Base-by-base conservation (phyloP, 37 sponge, comb jelly and placozoan genomes). In the Halichondria panicea region DNA sequence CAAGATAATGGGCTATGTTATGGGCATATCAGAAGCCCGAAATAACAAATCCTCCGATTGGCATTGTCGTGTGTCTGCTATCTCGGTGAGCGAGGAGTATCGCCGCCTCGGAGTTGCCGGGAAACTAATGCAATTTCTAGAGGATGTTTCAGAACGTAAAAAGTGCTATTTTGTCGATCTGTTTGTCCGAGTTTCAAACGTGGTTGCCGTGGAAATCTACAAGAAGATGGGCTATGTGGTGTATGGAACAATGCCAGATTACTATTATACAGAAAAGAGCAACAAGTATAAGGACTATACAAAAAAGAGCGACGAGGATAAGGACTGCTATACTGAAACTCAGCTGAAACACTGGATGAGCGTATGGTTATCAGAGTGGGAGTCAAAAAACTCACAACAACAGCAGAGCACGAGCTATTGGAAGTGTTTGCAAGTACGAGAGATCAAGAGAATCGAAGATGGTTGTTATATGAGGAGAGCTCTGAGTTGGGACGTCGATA, bases 51-150 rank as follows among this genome's bases (percentile, higher is more conserved):
- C 87, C 6, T 28, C 25, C 4, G 94, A 93, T 69, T 98, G 99
- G 99, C 99, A 98, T 45, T 95, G 99, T 72, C 99, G 95, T 61
- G 96, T 98, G 72, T 95, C 99, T 25, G 96, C 99, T 12, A 73
- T 98, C 15, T 94, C 93, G 0, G 95, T 98, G 11, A 78, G 86
- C 28, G 76, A 86, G 5, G 89, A 95, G 63, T 98, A 68, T 71
- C 81, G 99, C 15, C 68, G 96, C 30, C 68, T 98, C 36, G 99
- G 99, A 13, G 52, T 98, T 27, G 99, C 95, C 0, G 91, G 83
- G 9, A 79, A 57, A n/a, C 86, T 98, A 33, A 98, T 98, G 91
- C 52, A 86, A 7, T 60, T 69, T 28, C 83, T 98, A 11, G 99
- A 98, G 63, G 72, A 92, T 7, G 79, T 92, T 2, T 95, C 93